These are phyloP conservation scores for Tortricodes alternella DNA, from an alignment of 2,888 invertebrate species.

Conservation along the genomic window DNA sequence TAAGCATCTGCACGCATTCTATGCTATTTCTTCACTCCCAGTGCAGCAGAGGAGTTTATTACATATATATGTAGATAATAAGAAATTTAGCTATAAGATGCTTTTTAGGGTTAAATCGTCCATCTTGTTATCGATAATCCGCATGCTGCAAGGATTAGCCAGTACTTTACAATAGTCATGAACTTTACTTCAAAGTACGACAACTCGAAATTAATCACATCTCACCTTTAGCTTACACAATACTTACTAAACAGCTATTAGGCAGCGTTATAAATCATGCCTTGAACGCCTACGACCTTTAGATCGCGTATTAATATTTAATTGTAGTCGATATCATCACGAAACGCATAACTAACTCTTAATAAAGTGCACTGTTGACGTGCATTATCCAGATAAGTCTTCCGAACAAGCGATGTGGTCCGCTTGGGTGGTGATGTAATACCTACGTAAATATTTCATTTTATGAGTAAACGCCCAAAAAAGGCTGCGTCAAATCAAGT, in stretches of 20 bases:
- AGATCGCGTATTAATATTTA: conserved; percentile 78
- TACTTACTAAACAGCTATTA: conserved; percentile 53
- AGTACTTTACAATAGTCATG: too few relatives aligned
- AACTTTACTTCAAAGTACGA: conserved; percentile 17
- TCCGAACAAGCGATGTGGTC: conserved; percentile 45
- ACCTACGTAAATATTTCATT: not conserved
- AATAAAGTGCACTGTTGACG: conserved; percentile 81
- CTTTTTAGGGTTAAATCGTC: too few relatives aligned
- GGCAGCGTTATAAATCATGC: conserved; percentile 60
- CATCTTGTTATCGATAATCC: too few relatives aligned
- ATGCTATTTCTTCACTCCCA: too few relatives aligned
- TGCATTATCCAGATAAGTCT: conserved; percentile 79
- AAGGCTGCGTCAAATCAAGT: too few relatives aligned
- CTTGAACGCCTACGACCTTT: conserved; percentile 60
- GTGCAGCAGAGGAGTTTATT: too few relatives aligned
- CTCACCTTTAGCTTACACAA: conserved; percentile 54
- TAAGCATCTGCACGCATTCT: too few relatives aligned
- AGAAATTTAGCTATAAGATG: too few relatives aligned
- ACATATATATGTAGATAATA: too few relatives aligned
- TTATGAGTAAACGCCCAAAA: not conserved
- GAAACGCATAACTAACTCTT: conserved; percentile 74
- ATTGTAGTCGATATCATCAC: conserved; percentile 80
- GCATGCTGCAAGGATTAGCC: too few relatives aligned
- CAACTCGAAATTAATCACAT: conserved; percentile 43
- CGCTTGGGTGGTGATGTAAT: not conserved